Base-by-base conservation (phyloP, 2,888 invertebrate genomes). In the Ligdia adustata region DNA sequence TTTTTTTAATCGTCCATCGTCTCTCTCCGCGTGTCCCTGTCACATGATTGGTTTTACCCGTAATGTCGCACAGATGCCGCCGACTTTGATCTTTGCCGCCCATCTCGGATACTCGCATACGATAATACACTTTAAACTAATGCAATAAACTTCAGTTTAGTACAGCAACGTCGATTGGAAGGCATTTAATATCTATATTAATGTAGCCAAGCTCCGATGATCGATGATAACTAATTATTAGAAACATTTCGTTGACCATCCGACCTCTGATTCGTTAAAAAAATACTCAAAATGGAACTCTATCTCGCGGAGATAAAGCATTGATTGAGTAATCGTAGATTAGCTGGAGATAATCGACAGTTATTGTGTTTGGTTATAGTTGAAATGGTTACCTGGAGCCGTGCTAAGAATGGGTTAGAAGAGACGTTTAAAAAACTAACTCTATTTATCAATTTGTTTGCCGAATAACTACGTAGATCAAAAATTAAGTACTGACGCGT, bases 171-270 rank as follows among this genome's bases (percentile, higher is more conserved):
- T 31, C 38, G 48, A 52, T 56, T 62, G 57, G 65, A 75, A 74
- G 80, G 82, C 81, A 83, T 84, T 84, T 82, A 79, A 86, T 86
- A 84, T 82, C 85, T 86, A 80, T 86, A 84, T 86, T 84, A 84
- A 84, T 82, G 82, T 83, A 77, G 77, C 76, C 79, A 72, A 75
- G 77, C 73, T 77, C 69, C 68, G 84, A 82, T 84, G 84, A 86
- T 84, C 79, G 84, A 86, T 84, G 85, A 84, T 84, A 84, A 84
- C 82, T 86, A 86, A 86, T 86, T 84, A 86, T 83, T 83, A 76
- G 84, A 84, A 84, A 86, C 84, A 86, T 83, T 82, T 82, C 72
- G 79, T 76, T 80, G 81, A 81, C 79, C 78, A 72, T 68, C 72
- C 79, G 75, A 78, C 75, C 75, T 69, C 60, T 72, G 55, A 56